Evolutionary conservation across 2,888 invertebrate genomes (phyloP), one percentile per base, ranked within the genome.

Genomic region (Oxyteleia sp.): DNA sequence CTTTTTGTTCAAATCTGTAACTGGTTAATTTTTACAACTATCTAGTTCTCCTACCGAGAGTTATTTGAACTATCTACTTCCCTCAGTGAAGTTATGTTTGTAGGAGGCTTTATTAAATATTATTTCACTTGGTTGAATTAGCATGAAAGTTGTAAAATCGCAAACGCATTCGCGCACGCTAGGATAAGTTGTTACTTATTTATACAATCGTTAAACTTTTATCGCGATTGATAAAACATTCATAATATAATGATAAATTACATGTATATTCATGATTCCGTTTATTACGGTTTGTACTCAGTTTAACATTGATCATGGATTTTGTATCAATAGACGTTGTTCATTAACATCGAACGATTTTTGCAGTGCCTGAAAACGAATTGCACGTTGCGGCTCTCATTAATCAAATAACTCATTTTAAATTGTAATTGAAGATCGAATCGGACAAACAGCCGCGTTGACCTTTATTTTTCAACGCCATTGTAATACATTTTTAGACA

Each of bases 181-280:
- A 8, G 64, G 29, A 63, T 57, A 38, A 38, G 20, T 13, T 43
- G 53, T 20, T 29, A 38, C 15, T 61, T 68, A 68, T 76, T 49
- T 16, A 49, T 51, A 43, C 49, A 29, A 68, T 53, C 69, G 29
- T 63, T 69, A 53, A 78, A 61, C 57, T 69, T 78, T 69, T 78
- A 69, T 69, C 45, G 15, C 43, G 20, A 47, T 43, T 61, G 78
- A 61, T 69, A 78, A 69, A 75, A 53, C 76, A 20, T 51, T 78
- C 55, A 63, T 55, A 63, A 63, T 23, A 16, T 7, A 41, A 41
- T 55, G 78, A 63, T 63, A 32, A 61, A 69, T 69, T 59, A 32
- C 43, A 26, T 13, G 23, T 29, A 38, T 59, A 26, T 66, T 57
- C 26, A 49, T 15, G 35, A 32, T 69, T 13, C 20, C 55, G 32